Evolutionary conservation across 2,113 vertebrate genomes (phyloP).

Genomic region (Dasyurus viverrinus): DNA sequence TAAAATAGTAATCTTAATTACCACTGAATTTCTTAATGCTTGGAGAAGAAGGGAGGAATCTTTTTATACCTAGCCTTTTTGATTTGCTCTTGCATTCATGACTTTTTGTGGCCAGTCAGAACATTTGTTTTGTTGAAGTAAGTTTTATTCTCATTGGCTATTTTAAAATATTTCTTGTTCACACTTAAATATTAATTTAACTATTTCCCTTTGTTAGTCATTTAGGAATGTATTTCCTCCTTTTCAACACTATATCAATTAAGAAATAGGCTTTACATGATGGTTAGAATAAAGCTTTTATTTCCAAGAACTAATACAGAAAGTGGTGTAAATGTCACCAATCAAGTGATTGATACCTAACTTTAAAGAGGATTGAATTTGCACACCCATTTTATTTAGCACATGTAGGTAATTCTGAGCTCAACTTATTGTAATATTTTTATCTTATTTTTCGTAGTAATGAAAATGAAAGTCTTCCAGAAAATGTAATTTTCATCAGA

Average conservation of each 20-base stretch:
- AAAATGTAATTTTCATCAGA: background rate
- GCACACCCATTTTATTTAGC: background rate
- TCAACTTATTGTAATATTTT: background rate
- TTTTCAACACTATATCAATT: background rate
- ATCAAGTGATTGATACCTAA: background rate
- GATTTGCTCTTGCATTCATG: background rate
- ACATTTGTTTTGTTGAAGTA: background rate
- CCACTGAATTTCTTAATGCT: background rate
- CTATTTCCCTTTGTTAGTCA: background rate
- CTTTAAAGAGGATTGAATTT: background rate
- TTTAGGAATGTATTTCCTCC: background rate
- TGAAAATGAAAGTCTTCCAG: background rate
- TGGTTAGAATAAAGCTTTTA: conserved; percentile 11
- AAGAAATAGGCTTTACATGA: conserved; percentile 22
- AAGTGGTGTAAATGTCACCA: background rate
- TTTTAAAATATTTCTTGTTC: background rate
- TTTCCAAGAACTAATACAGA: background rate
- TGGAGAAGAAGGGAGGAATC: background rate
- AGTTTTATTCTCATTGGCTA: background rate
- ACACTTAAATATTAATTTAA: background rate
- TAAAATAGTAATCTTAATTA: background rate
- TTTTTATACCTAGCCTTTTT: background rate
- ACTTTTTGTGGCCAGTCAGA: background rate
- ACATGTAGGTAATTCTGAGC: background rate
- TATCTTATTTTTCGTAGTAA: background rate